Evolutionary conservation across 2,888 invertebrate species (phyloP), one percentile per base, ranked within the genome.

Genomic region (Cantharis rufa): DNA sequence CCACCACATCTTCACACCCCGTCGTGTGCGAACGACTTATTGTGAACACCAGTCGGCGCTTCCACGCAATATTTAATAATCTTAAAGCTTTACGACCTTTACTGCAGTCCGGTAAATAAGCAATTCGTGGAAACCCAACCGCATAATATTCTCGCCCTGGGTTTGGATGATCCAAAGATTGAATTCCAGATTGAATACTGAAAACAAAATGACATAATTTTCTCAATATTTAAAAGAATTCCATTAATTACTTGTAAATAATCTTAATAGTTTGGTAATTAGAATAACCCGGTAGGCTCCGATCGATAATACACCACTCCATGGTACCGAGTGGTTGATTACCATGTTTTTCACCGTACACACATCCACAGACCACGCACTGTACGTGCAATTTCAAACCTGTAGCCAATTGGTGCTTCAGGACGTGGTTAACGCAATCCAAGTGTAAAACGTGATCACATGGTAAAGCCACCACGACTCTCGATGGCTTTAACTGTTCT

Each of bases 11-110:
- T 86, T 95, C 94, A 82, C 95, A 93, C 0, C 97, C 98, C 0
- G 97, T 97, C 0, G 98, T 98, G 76, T 93, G 93, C 1, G 97
- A 97, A 66, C 94, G 92, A 74, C 95, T 94, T 81, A 98, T 94
- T 0, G 95, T 94, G 89, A 98, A 98, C 82, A 96, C 92, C 81
- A 94, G 88, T 77, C 95, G 92, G 15, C 95, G 91, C 85, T 95
- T 94, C 91, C 97, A 98, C 24, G 96, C 96, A 79, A 92, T 90
- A 83, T 94, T 93, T 74, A 97, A 90, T 81, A 95, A 90, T 76
- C 92, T 88, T 83, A 97, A 88, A 80, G 97, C 93, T 86, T 93
- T 93, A 28, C 94, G 91, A 0, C 97, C 97, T 80, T 94, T 91
- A 76, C 94, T 92, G 82, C 92, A 94, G 87, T 97, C 96, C 0